These are phyloP conservation scores for Cochlearius cochlearius DNA, from an alignment of 2,113 vertebrate species.

Conservation along the genomic window DNA sequence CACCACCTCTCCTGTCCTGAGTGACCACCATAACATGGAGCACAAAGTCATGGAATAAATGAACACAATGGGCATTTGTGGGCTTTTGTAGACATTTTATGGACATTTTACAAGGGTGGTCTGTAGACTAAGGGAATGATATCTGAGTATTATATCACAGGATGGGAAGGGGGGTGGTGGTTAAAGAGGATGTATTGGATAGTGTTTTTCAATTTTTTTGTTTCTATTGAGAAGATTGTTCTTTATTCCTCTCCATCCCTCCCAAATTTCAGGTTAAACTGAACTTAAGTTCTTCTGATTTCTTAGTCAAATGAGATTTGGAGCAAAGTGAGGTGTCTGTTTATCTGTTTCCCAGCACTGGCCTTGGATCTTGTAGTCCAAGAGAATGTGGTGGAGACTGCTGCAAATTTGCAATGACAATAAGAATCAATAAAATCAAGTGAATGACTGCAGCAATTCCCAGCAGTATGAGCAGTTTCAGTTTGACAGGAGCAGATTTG, in stretches of 20 bases:
- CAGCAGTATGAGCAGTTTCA: neutral
- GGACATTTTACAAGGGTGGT: too few relatives aligned
- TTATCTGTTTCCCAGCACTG: neutral
- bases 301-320: neutral
- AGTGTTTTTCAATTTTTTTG: neutral
- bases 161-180: too few relatives aligned
- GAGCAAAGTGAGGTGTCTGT: neutral
- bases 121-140: too few relatives aligned
- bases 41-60: too few relatives aligned
- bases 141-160: too few relatives aligned
- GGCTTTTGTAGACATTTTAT: too few relatives aligned
- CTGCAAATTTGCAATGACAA: neutral
- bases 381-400: neutral
- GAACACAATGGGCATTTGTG: too few relatives aligned
- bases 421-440: neutral
- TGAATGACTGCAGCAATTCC: neutral
- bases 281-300: neutral
- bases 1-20: too few relatives aligned
- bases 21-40: too few relatives aligned
- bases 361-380: accelerated
- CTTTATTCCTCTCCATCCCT: neutral
- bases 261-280: neutral
- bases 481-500: neutral
- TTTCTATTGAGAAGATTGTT: neutral
- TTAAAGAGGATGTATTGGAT: too few relatives aligned